Conservation (phyloP, 2,113 vertebrate species). For the Amphiprion ocellaris region DNA sequence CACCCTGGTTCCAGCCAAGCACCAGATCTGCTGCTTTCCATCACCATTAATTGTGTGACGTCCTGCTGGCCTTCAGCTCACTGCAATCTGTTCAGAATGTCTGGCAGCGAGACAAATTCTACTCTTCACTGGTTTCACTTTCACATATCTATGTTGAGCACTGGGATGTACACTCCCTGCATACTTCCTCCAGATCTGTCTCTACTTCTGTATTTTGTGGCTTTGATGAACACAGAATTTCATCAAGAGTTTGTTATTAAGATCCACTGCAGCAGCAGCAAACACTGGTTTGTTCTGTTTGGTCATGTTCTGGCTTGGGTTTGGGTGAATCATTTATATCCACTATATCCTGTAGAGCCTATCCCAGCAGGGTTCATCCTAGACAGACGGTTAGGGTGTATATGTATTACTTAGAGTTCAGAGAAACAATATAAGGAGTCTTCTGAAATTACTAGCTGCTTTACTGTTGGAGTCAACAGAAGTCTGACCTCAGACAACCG, state of each 20-base stretch:
- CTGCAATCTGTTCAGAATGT: too few relatives aligned
- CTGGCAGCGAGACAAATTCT: neutral
- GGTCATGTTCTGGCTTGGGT: neutral
- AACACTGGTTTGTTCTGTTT: constrained; percentile 18
- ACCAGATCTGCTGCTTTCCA: too few relatives aligned
- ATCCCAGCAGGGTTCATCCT: too few relatives aligned
- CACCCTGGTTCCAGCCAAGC: too few relatives aligned
- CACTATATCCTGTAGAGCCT: too few relatives aligned
- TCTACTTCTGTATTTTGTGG: constrained; percentile 50
- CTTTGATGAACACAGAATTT: constrained; percentile 2
- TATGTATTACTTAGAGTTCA: neutral
- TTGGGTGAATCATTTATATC: too few relatives aligned
- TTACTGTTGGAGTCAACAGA: too few relatives aligned
- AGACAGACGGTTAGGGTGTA: too few relatives aligned
- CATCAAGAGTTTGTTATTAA: constrained; percentile 1
- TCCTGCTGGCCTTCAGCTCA: too few relatives aligned
- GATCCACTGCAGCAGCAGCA: neutral
- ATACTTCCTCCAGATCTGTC: constrained; percentile 14
- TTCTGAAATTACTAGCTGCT: too few relatives aligned
- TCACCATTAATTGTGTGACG: too few relatives aligned
- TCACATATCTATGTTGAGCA: neutral
- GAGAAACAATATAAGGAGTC: neutral
- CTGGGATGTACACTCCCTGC: neutral
- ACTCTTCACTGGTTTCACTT: neutral
- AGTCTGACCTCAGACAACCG: too few relatives aligned